Conservation (phyloP, 2,113 vertebrate genomes). For the Oncorhynchus keta region DNA sequence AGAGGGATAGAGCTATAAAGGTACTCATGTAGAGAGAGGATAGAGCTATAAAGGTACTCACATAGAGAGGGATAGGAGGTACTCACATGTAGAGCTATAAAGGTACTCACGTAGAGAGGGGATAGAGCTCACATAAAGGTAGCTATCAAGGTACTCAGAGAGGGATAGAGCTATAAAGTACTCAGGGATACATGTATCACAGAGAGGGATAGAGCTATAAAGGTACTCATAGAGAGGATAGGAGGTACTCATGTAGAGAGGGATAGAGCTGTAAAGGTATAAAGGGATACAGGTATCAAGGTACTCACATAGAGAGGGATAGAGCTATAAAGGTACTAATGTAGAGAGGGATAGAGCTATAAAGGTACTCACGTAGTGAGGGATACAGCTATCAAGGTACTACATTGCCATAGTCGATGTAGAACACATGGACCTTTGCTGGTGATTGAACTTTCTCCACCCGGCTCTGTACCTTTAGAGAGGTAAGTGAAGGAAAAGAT, state of each 20-base stretch:
- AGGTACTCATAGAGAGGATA: conserved; percentile 31
- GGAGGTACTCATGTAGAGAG: conserved; percentile 76
- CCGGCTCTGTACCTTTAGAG: conserved; percentile 90
- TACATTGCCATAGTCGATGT: conserved; percentile 98
- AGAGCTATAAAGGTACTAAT: no score
- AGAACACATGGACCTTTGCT: conserved; percentile 90
- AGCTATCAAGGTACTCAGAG: no score
- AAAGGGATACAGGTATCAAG: no score
- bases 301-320: conserved; percentile 76
- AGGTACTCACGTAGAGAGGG: conserved; percentile 33
- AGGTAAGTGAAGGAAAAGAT: conserved; percentile 1
- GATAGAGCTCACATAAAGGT: no score
- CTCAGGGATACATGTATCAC: conserved; percentile 64
- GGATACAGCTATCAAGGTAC: conserved; percentile 50
- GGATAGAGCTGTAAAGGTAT: no score
- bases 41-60: conserved; percentile 71
- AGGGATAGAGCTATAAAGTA: no score
- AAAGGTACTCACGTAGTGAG: no score
- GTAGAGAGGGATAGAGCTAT: no score
- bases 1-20: no score
- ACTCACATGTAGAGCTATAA: no score
- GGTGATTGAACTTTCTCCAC: conserved; percentile 90
- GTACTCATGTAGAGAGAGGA: no score
- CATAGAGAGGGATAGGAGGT: conserved; percentile 60
- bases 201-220: neutral